Base-by-base conservation (phyloP, 2,888 invertebrate species). In the Sarcophaga subvicina region DNA sequence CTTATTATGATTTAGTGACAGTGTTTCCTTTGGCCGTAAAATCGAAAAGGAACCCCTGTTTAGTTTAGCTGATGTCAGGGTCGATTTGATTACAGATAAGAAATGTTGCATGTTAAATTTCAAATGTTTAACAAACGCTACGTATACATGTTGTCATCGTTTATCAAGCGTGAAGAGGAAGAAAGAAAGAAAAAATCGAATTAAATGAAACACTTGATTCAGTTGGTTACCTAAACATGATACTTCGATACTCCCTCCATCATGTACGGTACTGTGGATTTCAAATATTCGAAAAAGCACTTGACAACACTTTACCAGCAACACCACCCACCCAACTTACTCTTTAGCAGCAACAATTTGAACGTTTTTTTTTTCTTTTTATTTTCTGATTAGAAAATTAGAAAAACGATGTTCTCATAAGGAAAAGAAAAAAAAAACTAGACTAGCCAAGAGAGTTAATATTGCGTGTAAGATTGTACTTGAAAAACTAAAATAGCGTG, bases 141-240 rank as follows among this genome's bases (percentile, higher is more conserved):
- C 54, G 17, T 54, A 54, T 17, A 54, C 54, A 60, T 71, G 71
- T 72, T 73, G 78, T 79, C 69, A 80, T 80, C 69, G 80, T 72
- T 86, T 83, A 69, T 86, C 80, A 86, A 69, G 80, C 86, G 83
- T 76, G 83, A 77, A 80, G 77, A 64, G 63, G 37, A 27, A 11
- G 45, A 77, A 77, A 25, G 64, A n/a, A 59, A 10, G 14, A 80
- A 47, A 37, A 37, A 37, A 37, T 37, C 37, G 37, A 8, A 37
- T 37, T 37, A 54, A 14, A 54, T 54, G 25, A 79, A 72, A 62
- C 72, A 83, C 80, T 86, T 77, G 81, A 70, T 85, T 66, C 85
- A 78, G 69, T 54, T 84, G 84, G 66, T 80, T 83, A 80, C 76
- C 72, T 72, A 82, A 75, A 80, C 82, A 71, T 25, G 17, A 37